phyloP scores from a whole-genome alignment of 2,888 invertebrate species.

The Chloroclystis v-ata region DNA sequence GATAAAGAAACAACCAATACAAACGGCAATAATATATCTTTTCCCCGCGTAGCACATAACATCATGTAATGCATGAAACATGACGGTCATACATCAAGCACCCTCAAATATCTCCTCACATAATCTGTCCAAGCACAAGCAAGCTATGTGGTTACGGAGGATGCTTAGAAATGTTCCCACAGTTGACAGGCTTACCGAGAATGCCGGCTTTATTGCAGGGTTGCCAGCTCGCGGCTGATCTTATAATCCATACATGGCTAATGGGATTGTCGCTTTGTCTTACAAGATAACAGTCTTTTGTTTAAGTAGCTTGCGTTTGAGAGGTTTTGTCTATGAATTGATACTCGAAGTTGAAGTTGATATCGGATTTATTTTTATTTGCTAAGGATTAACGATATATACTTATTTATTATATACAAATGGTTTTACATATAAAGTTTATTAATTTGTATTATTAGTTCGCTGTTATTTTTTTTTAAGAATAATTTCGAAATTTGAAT shows the following conservation, averaged over 20 bases:
- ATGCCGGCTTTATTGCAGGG: slow-evolving; percentile 28
- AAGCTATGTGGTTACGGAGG: slow-evolving; percentile 14
- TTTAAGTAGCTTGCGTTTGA: too few species aligned
- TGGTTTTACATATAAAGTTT: too few species aligned
- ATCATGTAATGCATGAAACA: too few species aligned
- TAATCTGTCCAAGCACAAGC: slow-evolving; percentile 22
- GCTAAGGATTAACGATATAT: too few species aligned
- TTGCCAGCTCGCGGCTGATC: slow-evolving; percentile 4
- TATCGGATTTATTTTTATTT: too few species aligned
- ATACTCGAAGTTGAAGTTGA: background rate
- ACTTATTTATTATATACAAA: too few species aligned
- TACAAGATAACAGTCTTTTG: background rate
- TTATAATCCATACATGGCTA: slow-evolving; percentile 3
- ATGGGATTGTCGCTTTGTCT: slow-evolving; percentile 7
- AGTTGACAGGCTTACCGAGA: slow-evolving; percentile 31
- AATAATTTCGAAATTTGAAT: too few species aligned
- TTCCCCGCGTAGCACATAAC: too few species aligned
- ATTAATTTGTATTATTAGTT: too few species aligned
- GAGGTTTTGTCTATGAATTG: background rate
- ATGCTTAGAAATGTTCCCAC: slow-evolving; percentile 31
- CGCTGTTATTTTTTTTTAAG: too few species aligned
- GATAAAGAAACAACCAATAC: too few species aligned
- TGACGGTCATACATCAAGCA: background rate
- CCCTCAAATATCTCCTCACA: slow-evolving; percentile 6
- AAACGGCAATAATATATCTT: too few species aligned